phyloP scores from a whole-genome alignment of 2,888 invertebrate genomes.

The Spatulosminthurus flaviceps region DNA sequence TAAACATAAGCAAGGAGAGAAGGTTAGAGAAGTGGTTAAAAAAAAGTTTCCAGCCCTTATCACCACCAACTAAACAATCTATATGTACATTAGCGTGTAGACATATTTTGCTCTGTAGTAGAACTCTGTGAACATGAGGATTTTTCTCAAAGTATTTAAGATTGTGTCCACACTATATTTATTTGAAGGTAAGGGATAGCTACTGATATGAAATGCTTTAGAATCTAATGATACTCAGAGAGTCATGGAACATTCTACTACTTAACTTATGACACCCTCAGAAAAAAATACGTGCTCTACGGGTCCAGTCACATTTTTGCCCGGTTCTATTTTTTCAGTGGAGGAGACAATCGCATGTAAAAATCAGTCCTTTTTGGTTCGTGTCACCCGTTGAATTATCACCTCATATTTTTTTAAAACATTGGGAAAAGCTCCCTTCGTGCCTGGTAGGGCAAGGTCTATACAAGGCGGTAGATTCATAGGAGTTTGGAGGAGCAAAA shows the following conservation, averaged over 20 bases:
- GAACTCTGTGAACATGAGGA: background rate
- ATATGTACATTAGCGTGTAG: too few relatives aligned
- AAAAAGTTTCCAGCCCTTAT: background rate
- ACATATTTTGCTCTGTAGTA: too few relatives aligned
- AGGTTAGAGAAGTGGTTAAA: too few relatives aligned
- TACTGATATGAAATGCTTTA: background rate
- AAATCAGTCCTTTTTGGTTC: background rate
- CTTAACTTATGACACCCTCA: background rate
- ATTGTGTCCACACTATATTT: constrained; percentile 9
- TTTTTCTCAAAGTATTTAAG: constrained; percentile 7
- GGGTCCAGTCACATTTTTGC: background rate
- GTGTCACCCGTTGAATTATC: constrained; percentile 12
- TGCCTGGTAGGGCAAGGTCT: background rate
- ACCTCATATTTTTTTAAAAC: background rate
- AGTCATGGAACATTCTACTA: background rate
- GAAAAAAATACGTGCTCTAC: background rate
- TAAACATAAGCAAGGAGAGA: constrained; percentile 18
- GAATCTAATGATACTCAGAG: background rate
- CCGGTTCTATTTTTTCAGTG: constrained; percentile 1
- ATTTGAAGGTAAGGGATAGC: background rate
- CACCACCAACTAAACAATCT: background rate
- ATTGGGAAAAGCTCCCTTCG: background rate
- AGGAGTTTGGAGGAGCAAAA: background rate
- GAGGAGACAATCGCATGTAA: background rate
- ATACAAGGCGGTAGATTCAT: background rate